phyloP scores from a whole-genome alignment of 2,888 invertebrate species.

The Glaucopsyche alexis region DNA sequence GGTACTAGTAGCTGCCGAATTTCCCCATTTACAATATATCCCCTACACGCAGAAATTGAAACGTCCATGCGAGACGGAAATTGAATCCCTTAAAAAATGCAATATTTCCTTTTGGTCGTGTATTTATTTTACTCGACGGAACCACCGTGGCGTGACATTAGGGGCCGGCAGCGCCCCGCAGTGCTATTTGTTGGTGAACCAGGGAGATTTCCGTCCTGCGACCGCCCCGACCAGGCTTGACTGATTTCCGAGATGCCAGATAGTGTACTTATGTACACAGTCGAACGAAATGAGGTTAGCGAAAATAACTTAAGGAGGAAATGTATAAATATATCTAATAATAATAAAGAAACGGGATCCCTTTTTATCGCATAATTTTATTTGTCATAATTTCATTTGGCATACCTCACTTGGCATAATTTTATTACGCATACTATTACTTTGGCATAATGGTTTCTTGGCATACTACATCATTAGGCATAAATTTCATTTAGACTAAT shows the following conservation, averaged over 20 bases:
- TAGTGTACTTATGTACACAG: conserved; percentile 27
- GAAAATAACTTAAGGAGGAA: neutral
- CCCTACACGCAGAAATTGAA: conserved; percentile 32
- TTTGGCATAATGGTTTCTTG: too few relatives aligned
- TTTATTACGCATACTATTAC: too few relatives aligned
- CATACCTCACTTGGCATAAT: too few relatives aligned
- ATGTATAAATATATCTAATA: neutral
- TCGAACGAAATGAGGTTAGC: neutral
- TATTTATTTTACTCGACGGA: conserved; percentile 41
- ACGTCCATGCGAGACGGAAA: conserved; percentile 40
- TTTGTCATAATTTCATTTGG: too few relatives aligned
- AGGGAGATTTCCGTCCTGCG: conserved; percentile 51
- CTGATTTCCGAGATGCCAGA: conserved; percentile 43
- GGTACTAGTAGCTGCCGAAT: neutral
- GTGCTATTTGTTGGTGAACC: conserved; percentile 64
- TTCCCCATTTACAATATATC: conserved; percentile 22
- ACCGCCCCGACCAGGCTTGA: conserved; percentile 43
- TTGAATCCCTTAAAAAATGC: conserved; percentile 47
- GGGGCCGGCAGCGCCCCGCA: conserved; percentile 49
- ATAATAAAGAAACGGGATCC: neutral
- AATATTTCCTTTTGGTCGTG: conserved; percentile 45
- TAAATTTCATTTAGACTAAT: too few relatives aligned
- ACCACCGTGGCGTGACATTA: conserved; percentile 48
- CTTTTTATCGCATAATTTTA: too few relatives aligned
- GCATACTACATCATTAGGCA: too few relatives aligned